Base-by-base conservation (phyloP, 2,888 invertebrate species). In the Thecophora atra region DNA sequence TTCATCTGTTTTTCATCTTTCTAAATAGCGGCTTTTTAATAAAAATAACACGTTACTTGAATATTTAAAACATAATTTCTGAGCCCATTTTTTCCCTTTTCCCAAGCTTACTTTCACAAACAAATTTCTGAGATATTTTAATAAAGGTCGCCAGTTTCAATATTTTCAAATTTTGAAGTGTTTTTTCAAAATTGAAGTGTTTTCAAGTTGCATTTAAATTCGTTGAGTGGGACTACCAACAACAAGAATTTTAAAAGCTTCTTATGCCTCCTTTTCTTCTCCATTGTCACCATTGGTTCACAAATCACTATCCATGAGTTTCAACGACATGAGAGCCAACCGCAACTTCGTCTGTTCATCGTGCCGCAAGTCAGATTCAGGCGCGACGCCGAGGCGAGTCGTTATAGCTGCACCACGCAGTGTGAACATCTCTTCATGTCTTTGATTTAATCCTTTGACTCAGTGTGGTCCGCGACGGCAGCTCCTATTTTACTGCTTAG, bases 361-460 rank as follows among this genome's bases (percentile, higher is more conserved):
- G 44, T 37, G 37, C 26, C 52, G 47, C 65, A 66, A n/a, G 52
- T 66, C 66, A 66, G 30, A 19, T 66, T 21, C 66, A 66, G 66
- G 30, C 52, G 44, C 15, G 64, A 26, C 44, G n/a, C 28, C 52
- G 19, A 11, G 28, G 30, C 47, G n/a, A n/a, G n/a, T 30, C 75
- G 73, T 26, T 28, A n/a, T n/a, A n/a, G n/a, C n/a, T n/a, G n/a
- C n/a, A 21, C 54, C 21, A 75, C 76, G 69, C 76, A 79, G 79
- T 79, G 28, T 21, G 17, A 17, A n/a, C n/a, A n/a, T 24, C 7
- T 30, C 30, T 28, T 19, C 47, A 21, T 30, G 70, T 15, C 51
- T 51, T 28, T 19, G 51, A 37, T 15, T 47, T 62, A 52, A 51
- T 69, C 69, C 60, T 60, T 69, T 51, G 62, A 37, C 30, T 51